phyloP scores from a whole-genome alignment of 2,113 vertebrate genomes.

The Dipodomys merriami region DNA sequence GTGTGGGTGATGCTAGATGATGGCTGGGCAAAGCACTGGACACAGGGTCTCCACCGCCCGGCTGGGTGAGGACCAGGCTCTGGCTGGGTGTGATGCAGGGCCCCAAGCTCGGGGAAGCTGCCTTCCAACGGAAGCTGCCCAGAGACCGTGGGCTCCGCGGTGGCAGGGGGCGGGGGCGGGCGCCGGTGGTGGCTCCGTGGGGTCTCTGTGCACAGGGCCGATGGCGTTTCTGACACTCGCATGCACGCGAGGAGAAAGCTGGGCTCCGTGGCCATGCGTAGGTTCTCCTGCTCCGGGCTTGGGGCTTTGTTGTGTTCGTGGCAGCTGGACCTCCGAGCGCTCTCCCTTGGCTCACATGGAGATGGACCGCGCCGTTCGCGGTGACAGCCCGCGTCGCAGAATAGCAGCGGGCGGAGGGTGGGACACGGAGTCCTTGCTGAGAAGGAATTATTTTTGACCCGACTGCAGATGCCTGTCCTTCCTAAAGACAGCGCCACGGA shows the following conservation, averaged over 20 bases:
- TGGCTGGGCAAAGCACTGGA: neutral
- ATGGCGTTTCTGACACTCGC: neutral
- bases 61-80: constrained; percentile 36
- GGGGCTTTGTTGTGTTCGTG: neutral
- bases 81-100: constrained; percentile 67
- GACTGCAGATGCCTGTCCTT: constrained; percentile 72
- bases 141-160: constrained; percentile 47
- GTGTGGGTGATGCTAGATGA: too few relatives aligned
- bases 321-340: constrained; percentile 32
- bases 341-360: constrained; percentile 71
- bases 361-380: constrained; percentile 82
- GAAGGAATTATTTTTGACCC: constrained; percentile 82
- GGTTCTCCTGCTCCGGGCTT: neutral
- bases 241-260: neutral
- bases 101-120: constrained; percentile 61
- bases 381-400: constrained; percentile 82
- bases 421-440: constrained; percentile 78
- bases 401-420: constrained; percentile 78
- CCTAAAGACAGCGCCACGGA: constrained; percentile 66
- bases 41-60: too few relatives aligned
- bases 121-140: constrained; percentile 61
- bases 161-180: constrained; percentile 54
- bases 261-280: neutral
- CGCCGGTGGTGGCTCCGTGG: constrained; percentile 56
- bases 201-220: constrained; percentile 67